Percentiles rank a stretch among this genome's conserved stretches.
Evolutionary conservation across 2,888 invertebrate species (phyloP).

Genomic region (Drosophila pegasa): DNA sequence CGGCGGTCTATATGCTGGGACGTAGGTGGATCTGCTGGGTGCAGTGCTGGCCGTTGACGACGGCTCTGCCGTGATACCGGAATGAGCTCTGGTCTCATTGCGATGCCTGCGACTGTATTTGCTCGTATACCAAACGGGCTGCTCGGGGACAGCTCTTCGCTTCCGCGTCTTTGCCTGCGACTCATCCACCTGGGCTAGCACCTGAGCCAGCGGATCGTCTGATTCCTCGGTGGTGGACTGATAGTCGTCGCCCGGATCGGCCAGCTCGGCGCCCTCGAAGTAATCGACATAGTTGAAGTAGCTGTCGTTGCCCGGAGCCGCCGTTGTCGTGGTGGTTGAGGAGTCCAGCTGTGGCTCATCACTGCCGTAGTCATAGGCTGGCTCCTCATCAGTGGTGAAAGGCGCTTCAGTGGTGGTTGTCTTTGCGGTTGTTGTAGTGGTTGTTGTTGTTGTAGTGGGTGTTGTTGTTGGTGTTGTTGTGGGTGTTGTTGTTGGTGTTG

Average conservation of each 20-base stretch:
- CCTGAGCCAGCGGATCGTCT: conserved; percentile 65
- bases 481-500: conserved; percentile 4
- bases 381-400: conserved; percentile 56
- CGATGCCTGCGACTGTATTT: conserved; percentile 70
- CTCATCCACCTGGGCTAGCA: conserved; percentile 54
- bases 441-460: conserved; percentile 11
- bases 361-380: conserved; percentile 62
- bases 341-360: conserved; percentile 47
- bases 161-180: conserved; percentile 19
- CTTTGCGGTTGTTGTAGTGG: conserved; percentile 46
- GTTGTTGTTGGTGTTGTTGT: conserved; percentile 16
- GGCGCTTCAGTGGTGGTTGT: conserved; percentile 48
- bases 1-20: conserved; percentile 15
- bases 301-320: conserved; percentile 70
- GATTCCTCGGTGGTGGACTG: conserved; percentile 48
- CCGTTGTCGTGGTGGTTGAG: conserved; percentile 58
- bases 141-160: conserved; percentile 39
- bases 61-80: not conserved
- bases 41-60: conserved; percentile 21
- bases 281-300: conserved; percentile 83
- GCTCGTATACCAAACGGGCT: conserved; percentile 48
- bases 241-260: conserved; percentile 40
- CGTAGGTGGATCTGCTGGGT: conserved; percentile 18
- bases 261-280: conserved; percentile 72
- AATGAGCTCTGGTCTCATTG: conserved; percentile 23